These are phyloP conservation scores for Macrobrachium rosenbergii DNA, from an alignment of 1,140 invertebrate species.

Conservation along the genomic window DNA sequence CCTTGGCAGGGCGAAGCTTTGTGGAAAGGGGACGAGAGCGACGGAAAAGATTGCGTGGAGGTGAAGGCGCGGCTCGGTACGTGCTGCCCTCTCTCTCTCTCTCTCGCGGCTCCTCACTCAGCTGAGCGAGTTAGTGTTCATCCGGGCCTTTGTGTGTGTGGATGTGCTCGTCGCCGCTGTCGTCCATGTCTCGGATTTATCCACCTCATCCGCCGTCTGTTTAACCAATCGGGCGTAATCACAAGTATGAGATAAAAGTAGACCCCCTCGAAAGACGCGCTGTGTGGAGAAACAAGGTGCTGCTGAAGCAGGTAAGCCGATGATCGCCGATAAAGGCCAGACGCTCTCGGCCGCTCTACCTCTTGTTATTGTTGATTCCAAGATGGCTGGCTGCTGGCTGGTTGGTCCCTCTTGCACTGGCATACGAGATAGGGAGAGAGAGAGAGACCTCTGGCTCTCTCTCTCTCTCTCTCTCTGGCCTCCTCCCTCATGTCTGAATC, in stretches of 20 bases:
- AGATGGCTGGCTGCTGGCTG: slow-evolving; percentile 61
- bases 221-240: slow-evolving; percentile 26
- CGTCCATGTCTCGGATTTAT: slow-evolving; percentile 45
- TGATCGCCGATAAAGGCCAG: slow-evolving; percentile 34
- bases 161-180: background rate
- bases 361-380: slow-evolving; percentile 65
- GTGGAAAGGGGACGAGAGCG: background rate
- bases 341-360: background rate
- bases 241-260: slow-evolving; percentile 58
- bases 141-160: slow-evolving; percentile 52
- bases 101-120: too few relatives aligned
- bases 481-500: too few relatives aligned
- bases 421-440: too few relatives aligned
- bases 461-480: too few relatives aligned
- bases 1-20: background rate
- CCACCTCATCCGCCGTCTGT: slow-evolving; percentile 46
- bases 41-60: slow-evolving; percentile 15
- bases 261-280: slow-evolving; percentile 34
- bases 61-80: slow-evolving; percentile 25
- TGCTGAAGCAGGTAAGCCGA: slow-evolving; percentile 55
- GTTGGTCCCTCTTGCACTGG: too few relatives aligned
- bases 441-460: too few relatives aligned
- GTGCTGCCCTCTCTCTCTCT: slow-evolving; percentile 62
- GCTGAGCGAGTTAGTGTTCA: slow-evolving; percentile 57
- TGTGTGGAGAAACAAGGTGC: slow-evolving; percentile 53